phyloP scores from a whole-genome alignment of 2,113 vertebrate species.

The Chelonoidis abingdonii region DNA sequence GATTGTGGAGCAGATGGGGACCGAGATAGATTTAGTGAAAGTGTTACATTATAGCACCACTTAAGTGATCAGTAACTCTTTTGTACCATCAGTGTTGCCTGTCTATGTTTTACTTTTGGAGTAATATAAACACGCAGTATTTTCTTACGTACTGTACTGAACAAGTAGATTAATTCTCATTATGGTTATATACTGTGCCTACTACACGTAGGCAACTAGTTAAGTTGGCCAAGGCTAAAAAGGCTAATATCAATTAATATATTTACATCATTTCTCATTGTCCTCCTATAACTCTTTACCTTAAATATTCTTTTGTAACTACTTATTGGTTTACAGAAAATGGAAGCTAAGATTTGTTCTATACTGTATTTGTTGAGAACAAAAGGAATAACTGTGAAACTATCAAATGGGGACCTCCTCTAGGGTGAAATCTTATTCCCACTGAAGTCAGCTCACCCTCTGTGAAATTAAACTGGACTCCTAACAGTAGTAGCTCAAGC shows the following conservation, averaged over 20 bases:
- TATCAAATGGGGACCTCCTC: not conserved
- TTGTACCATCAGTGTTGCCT: not conserved
- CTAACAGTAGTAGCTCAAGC: rapidly evolving
- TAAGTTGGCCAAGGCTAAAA: not conserved
- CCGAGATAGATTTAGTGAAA: rapidly evolving
- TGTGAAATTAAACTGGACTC: not conserved
- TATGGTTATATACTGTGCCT: not conserved
- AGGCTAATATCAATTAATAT: not conserved
- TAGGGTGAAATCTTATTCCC: not conserved
- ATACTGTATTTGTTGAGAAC: not conserved
- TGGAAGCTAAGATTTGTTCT: not conserved
- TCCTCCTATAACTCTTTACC: not conserved
- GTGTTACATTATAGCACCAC: not conserved
- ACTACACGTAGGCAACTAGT: not conserved
- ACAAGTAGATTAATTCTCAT: not conserved
- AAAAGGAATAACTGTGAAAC: not conserved
- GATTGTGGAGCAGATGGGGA: not conserved
- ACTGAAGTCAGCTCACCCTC: not conserved
- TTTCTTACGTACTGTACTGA: rapidly evolving
- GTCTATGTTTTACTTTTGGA: not conserved
- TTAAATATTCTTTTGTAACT: not conserved
- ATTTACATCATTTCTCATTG: not conserved
- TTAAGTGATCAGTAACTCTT: not conserved
- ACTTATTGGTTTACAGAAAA: not conserved
- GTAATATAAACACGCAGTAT: not conserved